Conservation (phyloP, 2,888 invertebrate species). For the Dastarcus helophoroides region DNA sequence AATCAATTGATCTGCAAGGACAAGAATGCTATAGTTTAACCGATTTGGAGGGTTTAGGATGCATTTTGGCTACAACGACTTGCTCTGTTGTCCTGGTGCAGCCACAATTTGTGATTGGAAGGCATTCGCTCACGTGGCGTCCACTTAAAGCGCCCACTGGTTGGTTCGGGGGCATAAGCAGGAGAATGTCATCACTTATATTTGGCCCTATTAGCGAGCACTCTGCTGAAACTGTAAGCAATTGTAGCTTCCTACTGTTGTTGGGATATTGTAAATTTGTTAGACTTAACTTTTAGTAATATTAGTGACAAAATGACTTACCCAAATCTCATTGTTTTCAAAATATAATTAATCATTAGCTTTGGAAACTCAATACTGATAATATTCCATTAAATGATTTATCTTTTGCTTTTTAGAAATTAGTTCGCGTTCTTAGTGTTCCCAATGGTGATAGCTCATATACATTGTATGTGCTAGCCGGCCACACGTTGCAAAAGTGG, state of each 20-base stretch:
- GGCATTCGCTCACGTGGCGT: slow-evolving; percentile 55
- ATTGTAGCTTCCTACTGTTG: too few species aligned
- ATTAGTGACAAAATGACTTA: too few species aligned
- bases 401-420: slow-evolving; percentile 32
- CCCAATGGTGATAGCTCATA: slow-evolving; percentile 38
- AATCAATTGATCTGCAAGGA: slow-evolving; percentile 74
- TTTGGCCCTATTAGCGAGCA: slow-evolving; percentile 61
- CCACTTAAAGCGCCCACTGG: slow-evolving; percentile 64
- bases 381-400: too few species aligned
- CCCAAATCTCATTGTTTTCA: too few species aligned
- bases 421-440: slow-evolving; percentile 56
- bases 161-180: slow-evolving; percentile 79
- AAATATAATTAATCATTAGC: too few species aligned
- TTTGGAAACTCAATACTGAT: too few species aligned
- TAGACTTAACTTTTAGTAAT: too few species aligned
- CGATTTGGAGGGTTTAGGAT: slow-evolving; percentile 57
- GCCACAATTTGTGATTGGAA: slow-evolving; percentile 50
- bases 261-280: too few species aligned
- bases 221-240: slow-evolving; percentile 48
- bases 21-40: slow-evolving; percentile 73
- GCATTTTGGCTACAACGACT: slow-evolving; percentile 83
- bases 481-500: slow-evolving; percentile 78
- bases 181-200: slow-evolving; percentile 67
- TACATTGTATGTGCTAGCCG: slow-evolving; percentile 60
- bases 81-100: slow-evolving; percentile 71